phyloP scores from a whole-genome alignment of 1,140 invertebrate genomes.

The Asobara japonica region DNA sequence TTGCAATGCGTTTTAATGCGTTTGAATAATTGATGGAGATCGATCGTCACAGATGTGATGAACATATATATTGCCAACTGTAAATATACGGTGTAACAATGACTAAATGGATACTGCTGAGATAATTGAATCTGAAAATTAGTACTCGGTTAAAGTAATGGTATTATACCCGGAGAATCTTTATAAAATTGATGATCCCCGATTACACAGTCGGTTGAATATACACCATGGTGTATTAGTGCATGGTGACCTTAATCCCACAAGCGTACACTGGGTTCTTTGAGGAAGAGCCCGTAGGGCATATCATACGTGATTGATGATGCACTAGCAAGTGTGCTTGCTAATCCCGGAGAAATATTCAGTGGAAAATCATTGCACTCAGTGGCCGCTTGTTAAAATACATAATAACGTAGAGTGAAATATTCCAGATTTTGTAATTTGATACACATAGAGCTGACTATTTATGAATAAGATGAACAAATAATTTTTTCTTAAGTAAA shows the following conservation, averaged over 20 bases:
- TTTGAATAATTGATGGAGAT: neutral
- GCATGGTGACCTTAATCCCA: constrained; percentile 8
- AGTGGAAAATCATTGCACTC: neutral
- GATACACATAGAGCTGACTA: too few relatives aligned
- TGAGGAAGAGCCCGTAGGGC: neutral
- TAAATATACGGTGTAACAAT: neutral
- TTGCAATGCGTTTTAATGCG: neutral
- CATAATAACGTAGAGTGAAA: too few relatives aligned
- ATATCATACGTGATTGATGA: constrained; percentile 13
- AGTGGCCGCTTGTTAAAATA: neutral
- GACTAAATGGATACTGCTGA: neutral
- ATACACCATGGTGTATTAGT: neutral
- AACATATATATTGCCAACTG: neutral
- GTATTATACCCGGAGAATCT: neutral
- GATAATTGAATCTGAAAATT: neutral
- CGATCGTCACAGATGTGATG: neutral
- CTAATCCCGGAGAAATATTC: neutral
- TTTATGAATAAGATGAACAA: too few relatives aligned
- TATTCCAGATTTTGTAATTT: too few relatives aligned
- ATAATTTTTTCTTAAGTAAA: too few relatives aligned
- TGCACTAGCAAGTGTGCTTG: neutral
- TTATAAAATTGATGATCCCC: neutral
- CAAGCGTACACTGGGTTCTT: neutral
- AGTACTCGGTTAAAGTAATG: neutral
- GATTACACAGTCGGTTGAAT: neutral